Percentiles rank a stretch among this genome's conserved stretches.
These are phyloP conservation scores for Psittacula derbiana DNA, from an alignment of 2,797 vertebrate genomes.

Conservation along the genomic window DNA sequence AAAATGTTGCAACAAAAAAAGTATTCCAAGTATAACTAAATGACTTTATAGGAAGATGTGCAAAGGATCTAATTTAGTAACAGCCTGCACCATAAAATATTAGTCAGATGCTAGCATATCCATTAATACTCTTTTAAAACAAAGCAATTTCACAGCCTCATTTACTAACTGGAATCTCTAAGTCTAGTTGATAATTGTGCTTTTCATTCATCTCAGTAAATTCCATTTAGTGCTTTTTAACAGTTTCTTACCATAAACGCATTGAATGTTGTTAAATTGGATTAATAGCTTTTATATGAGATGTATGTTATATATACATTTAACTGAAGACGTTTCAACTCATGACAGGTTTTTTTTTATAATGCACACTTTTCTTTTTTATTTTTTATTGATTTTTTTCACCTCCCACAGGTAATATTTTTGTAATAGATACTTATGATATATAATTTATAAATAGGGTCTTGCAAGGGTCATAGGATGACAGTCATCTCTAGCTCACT, in stretches of 20 bases:
- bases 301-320: constrained; percentile 54
- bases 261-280: constrained; percentile 67
- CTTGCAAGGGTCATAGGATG: not conserved
- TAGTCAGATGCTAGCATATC: constrained; percentile 61
- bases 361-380: constrained; percentile 16
- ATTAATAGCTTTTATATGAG: constrained; percentile 69
- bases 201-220: constrained; percentile 78
- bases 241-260: constrained; percentile 69
- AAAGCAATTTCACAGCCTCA: constrained; percentile 74
- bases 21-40: constrained; percentile 38
- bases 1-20: constrained; percentile 13
- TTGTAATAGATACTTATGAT: constrained; percentile 41
- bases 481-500: not conserved
- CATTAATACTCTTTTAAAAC: constrained; percentile 76
- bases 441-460: constrained; percentile 45
- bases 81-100: constrained; percentile 68
- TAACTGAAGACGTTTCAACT: constrained; percentile 58
- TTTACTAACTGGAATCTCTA: constrained; percentile 75
- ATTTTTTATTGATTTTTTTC: constrained; percentile 51
- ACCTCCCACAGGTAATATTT: not conserved
- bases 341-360: constrained; percentile 26
- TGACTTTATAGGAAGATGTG: constrained; percentile 34
- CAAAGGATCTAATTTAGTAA: constrained; percentile 59
- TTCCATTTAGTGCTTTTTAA: constrained; percentile 72
- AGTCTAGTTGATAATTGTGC: constrained; percentile 71